Evolutionary conservation across 2,113 vertebrate species (phyloP).

Genomic region (Tenebrosternarchus preto): DNA sequence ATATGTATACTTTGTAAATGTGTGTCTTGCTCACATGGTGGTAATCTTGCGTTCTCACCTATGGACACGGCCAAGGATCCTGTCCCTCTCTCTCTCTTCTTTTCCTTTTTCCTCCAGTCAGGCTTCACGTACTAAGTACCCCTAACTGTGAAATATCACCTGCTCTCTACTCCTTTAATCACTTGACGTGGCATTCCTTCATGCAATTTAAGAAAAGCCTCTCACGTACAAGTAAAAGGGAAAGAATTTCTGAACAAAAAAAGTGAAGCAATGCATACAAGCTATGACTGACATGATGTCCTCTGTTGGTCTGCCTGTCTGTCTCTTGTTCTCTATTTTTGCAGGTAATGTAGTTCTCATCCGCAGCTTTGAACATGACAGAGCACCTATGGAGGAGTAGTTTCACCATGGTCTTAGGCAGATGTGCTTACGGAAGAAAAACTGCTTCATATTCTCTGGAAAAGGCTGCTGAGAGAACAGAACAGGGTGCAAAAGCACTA

Average conservation of each 20-base stretch:
- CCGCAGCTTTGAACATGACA: neutral
- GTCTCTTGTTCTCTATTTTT: neutral
- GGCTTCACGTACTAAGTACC: slow-evolving; percentile 64
- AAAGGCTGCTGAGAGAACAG: neutral
- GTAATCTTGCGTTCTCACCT: slow-evolving; percentile 61
- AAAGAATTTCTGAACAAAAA: slow-evolving; percentile 59
- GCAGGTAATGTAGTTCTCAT: neutral
- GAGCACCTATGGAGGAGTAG: neutral
- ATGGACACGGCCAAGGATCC: slow-evolving; percentile 49
- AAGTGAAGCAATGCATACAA: slow-evolving; percentile 61
- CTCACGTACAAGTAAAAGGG: slow-evolving; percentile 62
- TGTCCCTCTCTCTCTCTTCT: slow-evolving; percentile 23
- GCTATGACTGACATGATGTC: slow-evolving; percentile 51
- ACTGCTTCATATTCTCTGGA: neutral
- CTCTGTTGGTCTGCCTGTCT: neutral
- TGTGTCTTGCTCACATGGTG: neutral
- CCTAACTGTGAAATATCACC: slow-evolving; percentile 69
- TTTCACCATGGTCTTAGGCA: neutral
- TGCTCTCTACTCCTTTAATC: slow-evolving; percentile 70
- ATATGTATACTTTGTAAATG: neutral
- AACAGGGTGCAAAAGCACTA: neutral
- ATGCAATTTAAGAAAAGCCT: slow-evolving; percentile 67
- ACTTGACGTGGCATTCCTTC: slow-evolving; percentile 67
- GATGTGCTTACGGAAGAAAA: neutral
- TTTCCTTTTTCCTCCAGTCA: slow-evolving; percentile 55